Percentiles rank a stretch among this genome's conserved stretches.
Conservation (phyloP, 1,140 invertebrate species). For the Meloidogyne hapla region DNA sequence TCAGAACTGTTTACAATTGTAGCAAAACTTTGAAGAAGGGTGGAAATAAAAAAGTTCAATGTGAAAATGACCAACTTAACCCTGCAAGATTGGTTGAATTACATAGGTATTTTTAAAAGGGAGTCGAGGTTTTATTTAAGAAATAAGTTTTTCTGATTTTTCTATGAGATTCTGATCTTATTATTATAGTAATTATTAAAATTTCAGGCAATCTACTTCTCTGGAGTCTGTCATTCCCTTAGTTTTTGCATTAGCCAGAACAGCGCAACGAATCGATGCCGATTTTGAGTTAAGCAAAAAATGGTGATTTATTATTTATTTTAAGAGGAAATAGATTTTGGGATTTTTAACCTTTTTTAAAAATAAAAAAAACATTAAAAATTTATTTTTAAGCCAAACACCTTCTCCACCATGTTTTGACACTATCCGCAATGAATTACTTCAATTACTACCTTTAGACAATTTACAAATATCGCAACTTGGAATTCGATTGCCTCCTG, state of each 20-base stretch:
- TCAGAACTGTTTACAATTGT: conserved; percentile 53
- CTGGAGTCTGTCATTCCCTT: conserved; percentile 50
- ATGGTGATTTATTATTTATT: too few relatives aligned
- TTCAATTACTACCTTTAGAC: conserved; percentile 21
- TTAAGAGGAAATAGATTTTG: too few relatives aligned
- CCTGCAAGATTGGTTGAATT: conserved; percentile 19
- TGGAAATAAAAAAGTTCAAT: background rate
- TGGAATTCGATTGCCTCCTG: conserved; percentile 17
- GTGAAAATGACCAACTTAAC: conserved; percentile 11
- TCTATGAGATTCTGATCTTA: background rate
- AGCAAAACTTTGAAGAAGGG: conserved; percentile 6
- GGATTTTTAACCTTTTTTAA: background rate
- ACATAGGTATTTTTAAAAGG: conserved; percentile 10
- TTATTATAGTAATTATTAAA: background rate
- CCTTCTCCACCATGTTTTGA: conserved; percentile 25
- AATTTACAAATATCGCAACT: background rate
- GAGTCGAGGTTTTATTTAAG: conserved; percentile 3
- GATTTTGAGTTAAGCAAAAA: conserved; percentile 40
- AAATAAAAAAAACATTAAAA: background rate
- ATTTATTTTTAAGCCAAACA: background rate
- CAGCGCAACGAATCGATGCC: conserved; percentile 41
- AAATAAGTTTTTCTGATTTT: background rate
- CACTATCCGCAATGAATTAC: conserved; percentile 19
- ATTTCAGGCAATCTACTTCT: conserved; percentile 36
- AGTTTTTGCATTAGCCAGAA: conserved; percentile 56